Conservation (phyloP, 2,113 vertebrate species). For the Psilopsiagon aurifrons region DNA sequence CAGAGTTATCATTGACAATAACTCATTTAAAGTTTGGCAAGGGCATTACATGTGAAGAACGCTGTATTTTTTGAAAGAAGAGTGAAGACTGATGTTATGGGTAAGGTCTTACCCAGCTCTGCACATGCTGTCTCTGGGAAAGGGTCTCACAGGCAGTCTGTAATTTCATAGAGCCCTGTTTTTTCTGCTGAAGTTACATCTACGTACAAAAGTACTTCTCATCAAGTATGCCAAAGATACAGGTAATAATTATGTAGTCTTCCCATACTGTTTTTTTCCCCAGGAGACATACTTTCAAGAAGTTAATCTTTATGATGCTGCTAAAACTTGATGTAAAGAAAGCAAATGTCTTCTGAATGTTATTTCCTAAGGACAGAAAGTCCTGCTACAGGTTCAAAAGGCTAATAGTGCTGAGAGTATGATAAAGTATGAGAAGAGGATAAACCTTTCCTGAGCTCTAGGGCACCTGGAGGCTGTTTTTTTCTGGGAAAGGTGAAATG, state of each 20-base stretch:
- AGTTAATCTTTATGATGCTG: not conserved
- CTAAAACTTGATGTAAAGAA: not conserved
- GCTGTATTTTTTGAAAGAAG: not conserved
- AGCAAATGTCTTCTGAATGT: not conserved
- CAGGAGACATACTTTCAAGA: not conserved
- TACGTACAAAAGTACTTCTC: not conserved
- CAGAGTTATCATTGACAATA: not conserved
- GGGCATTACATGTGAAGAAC: not conserved
- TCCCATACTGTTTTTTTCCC: not conserved
- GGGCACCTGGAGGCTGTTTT: not conserved
- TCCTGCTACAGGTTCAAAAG: not conserved
- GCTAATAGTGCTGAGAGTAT: accelerated
- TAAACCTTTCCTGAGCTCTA: not conserved
- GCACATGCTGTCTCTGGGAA: not conserved
- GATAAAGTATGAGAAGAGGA: not conserved
- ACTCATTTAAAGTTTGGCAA: not conserved
- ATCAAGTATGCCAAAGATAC: not conserved
- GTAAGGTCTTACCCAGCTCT: not conserved
- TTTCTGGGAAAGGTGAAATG: not conserved
- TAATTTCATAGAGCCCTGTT: not conserved
- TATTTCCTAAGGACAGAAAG: not conserved
- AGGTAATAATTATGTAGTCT: not conserved
- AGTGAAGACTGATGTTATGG: accelerated
- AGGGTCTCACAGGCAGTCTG: not conserved
- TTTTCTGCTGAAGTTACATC: not conserved